A percentile compares a stretch with the other conserved stretches of the same genome.
phyloP scores from a whole-genome alignment of 2,888 invertebrate genomes.

The Sphecodes monilicornis region DNA sequence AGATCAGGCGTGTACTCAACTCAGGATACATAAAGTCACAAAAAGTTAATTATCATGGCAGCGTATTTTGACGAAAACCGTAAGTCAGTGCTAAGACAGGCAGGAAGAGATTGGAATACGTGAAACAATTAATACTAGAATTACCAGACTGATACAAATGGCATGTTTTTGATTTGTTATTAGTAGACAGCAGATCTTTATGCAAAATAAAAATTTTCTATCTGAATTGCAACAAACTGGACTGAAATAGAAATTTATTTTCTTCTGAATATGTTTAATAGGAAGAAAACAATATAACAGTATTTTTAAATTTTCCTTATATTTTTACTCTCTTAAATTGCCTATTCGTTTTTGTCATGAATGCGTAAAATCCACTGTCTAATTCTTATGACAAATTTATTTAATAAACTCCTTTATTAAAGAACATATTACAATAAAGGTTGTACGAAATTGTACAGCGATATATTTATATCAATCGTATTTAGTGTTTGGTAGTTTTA shows the following conservation, averaged over 20 bases:
- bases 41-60: background rate
- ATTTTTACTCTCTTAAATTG: background rate
- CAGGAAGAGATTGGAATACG: background rate
- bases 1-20: background rate
- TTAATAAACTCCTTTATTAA: background rate
- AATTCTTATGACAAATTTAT: background rate
- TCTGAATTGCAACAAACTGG: background rate
- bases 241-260: background rate
- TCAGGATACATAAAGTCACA: slow-evolving; percentile 5
- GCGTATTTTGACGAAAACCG: background rate
- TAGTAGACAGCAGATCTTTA: background rate
- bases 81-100: background rate
- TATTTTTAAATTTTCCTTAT: background rate
- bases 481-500: background rate
- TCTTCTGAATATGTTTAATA: too few relatives aligned
- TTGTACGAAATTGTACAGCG: background rate
- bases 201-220: too few relatives aligned
- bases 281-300: background rate
- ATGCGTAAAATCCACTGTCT: background rate
- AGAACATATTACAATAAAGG: background rate
- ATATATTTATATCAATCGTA: background rate
- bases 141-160: background rate
- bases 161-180: background rate
- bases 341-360: background rate
- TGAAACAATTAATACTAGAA: background rate